Conservation (phyloP, 2,888 invertebrate species). For the Ceramica pisi region DNA sequence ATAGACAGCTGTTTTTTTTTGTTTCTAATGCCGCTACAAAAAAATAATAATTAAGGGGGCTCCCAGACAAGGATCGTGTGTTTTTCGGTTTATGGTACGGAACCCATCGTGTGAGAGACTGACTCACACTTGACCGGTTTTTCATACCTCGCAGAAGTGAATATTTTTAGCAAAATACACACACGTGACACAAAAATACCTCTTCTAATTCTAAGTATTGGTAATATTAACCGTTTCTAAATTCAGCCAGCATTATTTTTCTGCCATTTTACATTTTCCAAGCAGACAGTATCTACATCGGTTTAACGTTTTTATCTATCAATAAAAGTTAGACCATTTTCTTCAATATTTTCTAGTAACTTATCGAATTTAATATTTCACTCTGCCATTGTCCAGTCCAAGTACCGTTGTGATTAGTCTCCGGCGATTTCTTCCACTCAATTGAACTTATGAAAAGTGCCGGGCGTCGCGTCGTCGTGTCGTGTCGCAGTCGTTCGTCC, state of each 20-base stretch:
- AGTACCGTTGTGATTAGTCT: constrained; percentile 85
- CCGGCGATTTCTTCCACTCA: constrained; percentile 86
- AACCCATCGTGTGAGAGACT: no score
- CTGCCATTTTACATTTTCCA: not conserved
- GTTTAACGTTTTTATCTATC: not conserved
- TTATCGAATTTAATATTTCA: constrained; percentile 46
- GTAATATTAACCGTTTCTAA: no score
- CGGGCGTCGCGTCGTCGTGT: constrained; percentile 54
- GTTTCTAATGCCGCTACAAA: no score
- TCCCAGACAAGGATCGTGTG: no score
- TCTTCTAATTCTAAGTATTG: no score
- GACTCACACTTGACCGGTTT: no score
- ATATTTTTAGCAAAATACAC: no score
- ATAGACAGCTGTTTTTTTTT: no score
- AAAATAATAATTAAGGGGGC: no score
- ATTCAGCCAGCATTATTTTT: not conserved
- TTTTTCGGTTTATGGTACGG: no score
- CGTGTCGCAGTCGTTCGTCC: constrained; percentile 58
- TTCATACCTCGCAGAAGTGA: no score
- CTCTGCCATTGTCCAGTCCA: constrained; percentile 67
- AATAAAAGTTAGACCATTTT: not conserved
- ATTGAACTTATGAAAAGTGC: constrained; percentile 89
- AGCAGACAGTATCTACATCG: not conserved
- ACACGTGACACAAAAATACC: no score
- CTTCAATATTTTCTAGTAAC: not conserved